phyloP scores from a whole-genome alignment of 2,113 vertebrate genomes.

The Calyptommatus sinebrachiatus region DNA sequence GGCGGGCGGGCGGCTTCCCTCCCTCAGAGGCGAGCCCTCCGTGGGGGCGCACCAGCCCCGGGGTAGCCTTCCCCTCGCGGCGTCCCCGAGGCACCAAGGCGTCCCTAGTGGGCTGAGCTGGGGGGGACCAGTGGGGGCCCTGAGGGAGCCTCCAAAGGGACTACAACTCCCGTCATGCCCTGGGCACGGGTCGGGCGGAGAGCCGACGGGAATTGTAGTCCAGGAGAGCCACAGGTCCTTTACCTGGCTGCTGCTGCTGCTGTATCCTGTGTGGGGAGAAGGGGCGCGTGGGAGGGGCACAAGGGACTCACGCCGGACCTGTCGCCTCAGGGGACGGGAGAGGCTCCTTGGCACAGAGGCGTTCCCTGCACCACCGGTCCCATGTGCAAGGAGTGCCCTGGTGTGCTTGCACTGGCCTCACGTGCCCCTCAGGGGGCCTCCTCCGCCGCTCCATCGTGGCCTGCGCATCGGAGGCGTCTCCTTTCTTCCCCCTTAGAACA shows the following conservation, averaged over 20 bases:
- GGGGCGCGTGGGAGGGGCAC: too few relatives aligned
- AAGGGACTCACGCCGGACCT: too few relatives aligned
- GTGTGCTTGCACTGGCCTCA: too few relatives aligned
- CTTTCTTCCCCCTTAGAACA: not conserved
- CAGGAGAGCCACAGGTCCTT: not conserved
- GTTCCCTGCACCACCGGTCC: too few relatives aligned
- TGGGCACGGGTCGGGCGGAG: not conserved
- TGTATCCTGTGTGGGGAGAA: not conserved
- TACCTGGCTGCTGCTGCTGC: not conserved
- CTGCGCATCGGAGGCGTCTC: not conserved
- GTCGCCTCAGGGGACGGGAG: too few relatives aligned
- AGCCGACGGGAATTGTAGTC: not conserved
- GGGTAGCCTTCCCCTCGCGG: not conserved
- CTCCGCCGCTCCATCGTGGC: too few relatives aligned
- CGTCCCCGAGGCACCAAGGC: not conserved
- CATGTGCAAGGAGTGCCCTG: too few relatives aligned
- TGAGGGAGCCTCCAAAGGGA: not conserved
- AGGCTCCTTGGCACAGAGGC: too few relatives aligned
- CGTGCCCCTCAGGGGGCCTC: too few relatives aligned
- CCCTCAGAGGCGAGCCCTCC: not conserved
- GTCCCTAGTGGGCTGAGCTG: not conserved
- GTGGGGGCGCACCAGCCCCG: slow-evolving; percentile 22
- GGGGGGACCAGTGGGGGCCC: not conserved
- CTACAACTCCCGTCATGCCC: not conserved
- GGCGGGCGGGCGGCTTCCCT: not conserved